These are phyloP conservation scores for Salticus scenicus DNA, from an alignment of 2,888 invertebrate genomes.

Conservation along the genomic window DNA sequence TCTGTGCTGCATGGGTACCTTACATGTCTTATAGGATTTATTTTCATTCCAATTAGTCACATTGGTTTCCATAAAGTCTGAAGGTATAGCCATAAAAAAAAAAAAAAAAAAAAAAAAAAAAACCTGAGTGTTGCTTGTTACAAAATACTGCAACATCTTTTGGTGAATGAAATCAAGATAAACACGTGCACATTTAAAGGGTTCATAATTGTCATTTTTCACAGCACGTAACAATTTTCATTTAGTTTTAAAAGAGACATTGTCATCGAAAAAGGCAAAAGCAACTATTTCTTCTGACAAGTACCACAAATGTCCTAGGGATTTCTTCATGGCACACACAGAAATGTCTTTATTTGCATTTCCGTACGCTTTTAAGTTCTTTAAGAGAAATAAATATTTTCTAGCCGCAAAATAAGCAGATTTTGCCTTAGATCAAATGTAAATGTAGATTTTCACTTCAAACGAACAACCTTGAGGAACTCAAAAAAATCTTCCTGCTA, in stretches of 20 bases:
- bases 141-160: not conserved
- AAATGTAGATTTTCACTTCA: no score
- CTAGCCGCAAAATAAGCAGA: not conserved
- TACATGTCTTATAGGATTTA: not conserved
- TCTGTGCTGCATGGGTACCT: no score
- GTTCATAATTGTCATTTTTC: not conserved
- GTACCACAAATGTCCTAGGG: not conserved
- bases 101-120: no score
- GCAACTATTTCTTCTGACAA: not conserved
- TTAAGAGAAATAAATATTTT: not conserved
- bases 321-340: not conserved
- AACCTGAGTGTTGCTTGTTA: not conserved
- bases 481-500: not conserved
- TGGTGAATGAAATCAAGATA: not conserved
- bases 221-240: not conserved
- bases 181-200: not conserved
- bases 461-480: not conserved
- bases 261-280: not conserved
- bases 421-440: not conserved
- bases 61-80: not conserved
- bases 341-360: not conserved
- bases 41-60: conserved; percentile 4
- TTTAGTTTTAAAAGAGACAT: not conserved
- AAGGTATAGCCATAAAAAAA: not conserved
- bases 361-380: not conserved